phyloP scores from a whole-genome alignment of 64 coral and sea anemone species.

The Orbicella faveolata region DNA sequence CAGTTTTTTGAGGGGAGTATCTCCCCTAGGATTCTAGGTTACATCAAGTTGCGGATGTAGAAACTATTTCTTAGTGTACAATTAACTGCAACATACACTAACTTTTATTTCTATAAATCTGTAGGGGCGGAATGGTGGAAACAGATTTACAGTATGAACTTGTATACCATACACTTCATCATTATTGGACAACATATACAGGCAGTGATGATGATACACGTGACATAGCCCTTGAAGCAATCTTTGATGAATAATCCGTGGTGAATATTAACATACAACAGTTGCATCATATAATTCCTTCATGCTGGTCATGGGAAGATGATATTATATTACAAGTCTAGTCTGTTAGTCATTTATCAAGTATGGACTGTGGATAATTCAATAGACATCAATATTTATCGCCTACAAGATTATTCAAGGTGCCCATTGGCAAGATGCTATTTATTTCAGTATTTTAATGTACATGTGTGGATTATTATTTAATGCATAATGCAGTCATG shows the following conservation, averaged over 20 bases:
- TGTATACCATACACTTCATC: slow-evolving; percentile 57
- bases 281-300: background rate
- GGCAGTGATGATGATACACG: slow-evolving; percentile 30
- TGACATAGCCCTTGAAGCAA: slow-evolving; percentile 60
- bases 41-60: too few species aligned
- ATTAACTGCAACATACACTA: background rate
- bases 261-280: background rate
- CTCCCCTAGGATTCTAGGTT: too few species aligned
- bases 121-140: slow-evolving; percentile 70
- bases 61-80: too few species aligned
- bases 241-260: slow-evolving; percentile 50
- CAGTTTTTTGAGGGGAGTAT: too few species aligned
- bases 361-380: background rate
- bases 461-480: background rate
- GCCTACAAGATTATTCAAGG: background rate
- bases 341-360: background rate
- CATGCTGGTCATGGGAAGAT: slow-evolving; percentile 30
- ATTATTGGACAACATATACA: slow-evolving; percentile 52
- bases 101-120: background rate
- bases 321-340: background rate
- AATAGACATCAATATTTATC: background rate
- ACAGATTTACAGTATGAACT: slow-evolving; percentile 58
- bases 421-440: background rate
- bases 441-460: background rate
- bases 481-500: too few species aligned